Percentiles rank a stretch among this genome's conserved stretches.
phyloP scores from a whole-genome alignment of 1,140 invertebrate species.

The Drosophila prosaltans region DNA sequence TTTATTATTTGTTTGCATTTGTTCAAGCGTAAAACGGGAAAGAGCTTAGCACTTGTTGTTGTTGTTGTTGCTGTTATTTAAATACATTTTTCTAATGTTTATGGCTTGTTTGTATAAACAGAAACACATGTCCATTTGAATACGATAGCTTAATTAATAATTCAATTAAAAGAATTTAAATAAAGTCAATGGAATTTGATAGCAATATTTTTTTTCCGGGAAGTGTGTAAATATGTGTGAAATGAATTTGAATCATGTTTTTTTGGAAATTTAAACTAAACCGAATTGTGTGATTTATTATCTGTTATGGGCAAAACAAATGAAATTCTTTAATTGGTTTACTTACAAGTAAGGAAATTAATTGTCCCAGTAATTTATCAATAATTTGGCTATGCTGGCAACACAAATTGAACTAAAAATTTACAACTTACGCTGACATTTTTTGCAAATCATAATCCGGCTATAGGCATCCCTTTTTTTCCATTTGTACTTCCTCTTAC shows the following conservation, averaged over 20 bases:
- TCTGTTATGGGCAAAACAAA: no score
- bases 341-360: no score
- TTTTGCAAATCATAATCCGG: not conserved
- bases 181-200: conserved; percentile 1
- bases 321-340: not conserved
- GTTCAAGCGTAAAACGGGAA: conserved; percentile 42
- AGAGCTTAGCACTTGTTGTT: conserved; percentile 38
- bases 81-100: conserved; percentile 43
- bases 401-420: not conserved
- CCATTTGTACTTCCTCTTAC: not conserved
- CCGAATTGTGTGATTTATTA: not conserved
- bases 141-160: not conserved
- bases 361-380: not conserved
- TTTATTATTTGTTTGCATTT: conserved; percentile 65
- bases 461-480: not conserved
- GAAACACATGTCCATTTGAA: not conserved
- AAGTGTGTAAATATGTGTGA: not conserved
- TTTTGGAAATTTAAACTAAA: not conserved
- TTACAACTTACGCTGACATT: no score
- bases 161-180: conserved; percentile 7
- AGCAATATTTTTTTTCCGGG: not conserved
- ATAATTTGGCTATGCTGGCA: not conserved
- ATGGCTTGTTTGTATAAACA: conserved; percentile 40
- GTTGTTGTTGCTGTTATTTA: conserved; percentile 45
- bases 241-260: not conserved